Conservation (phyloP, 2,797 vertebrate species). For the Galaxias olidus region DNA sequence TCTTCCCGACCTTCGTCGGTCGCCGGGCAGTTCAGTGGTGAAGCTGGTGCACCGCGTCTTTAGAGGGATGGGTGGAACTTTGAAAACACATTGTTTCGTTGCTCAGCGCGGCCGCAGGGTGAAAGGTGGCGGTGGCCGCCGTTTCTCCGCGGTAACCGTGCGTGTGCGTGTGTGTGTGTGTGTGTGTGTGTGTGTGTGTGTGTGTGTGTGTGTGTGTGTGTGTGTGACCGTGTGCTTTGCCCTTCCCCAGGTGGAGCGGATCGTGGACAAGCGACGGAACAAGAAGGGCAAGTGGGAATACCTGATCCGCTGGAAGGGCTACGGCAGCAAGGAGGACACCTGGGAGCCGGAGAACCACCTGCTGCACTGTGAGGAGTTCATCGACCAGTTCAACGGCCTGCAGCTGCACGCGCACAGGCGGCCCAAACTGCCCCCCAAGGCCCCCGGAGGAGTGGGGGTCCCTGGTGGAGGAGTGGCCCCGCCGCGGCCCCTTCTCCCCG, state of each 20-base stretch:
- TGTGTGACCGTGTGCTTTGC: conserved; percentile 8
- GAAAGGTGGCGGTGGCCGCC: too few species aligned
- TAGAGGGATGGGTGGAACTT: too few species aligned
- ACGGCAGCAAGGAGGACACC: conserved; percentile 93
- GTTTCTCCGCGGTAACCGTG: too few species aligned
- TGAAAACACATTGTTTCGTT: too few species aligned
- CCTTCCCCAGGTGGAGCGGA: conserved; percentile 87
- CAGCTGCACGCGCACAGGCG: conserved; percentile 81
- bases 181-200: neutral
- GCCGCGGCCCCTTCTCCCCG: conserved; percentile 30
- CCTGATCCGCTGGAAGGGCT: conserved; percentile 96
- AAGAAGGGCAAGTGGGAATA: conserved; percentile 99
- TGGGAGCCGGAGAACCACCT: conserved; percentile 97
- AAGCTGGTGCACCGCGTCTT: too few species aligned
- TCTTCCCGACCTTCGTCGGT: too few species aligned
- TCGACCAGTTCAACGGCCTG: conserved; percentile 93
- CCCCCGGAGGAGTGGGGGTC: conserved; percentile 38
- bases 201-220: neutral
- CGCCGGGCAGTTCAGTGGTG: too few species aligned
- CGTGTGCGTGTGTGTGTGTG: neutral
- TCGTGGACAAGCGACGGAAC: conserved; percentile 96
- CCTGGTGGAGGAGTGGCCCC: neutral
- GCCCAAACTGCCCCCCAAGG: conserved; percentile 74
- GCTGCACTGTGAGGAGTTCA: conserved; percentile 95
- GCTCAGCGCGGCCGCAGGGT: too few species aligned